These are phyloP conservation scores for Cancer borealis DNA, from an alignment of 2,888 invertebrate species.

Conservation along the genomic window DNA sequence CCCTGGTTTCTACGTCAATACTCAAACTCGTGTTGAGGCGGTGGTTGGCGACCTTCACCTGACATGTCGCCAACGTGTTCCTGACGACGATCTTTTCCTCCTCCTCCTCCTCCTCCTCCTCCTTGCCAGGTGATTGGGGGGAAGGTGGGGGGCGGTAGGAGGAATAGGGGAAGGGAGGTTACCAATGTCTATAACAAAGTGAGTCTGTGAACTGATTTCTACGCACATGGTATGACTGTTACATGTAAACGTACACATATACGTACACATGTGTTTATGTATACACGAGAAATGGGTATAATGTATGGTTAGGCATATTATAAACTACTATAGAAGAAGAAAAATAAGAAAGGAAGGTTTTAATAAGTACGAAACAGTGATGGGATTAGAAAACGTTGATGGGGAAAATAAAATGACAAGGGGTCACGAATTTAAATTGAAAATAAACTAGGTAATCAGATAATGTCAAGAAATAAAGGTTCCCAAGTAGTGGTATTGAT, in stretches of 20 bases:
- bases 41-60: conserved; percentile 14
- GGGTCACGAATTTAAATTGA: no score
- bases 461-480: no score
- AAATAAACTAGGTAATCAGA: no score
- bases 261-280: background rate
- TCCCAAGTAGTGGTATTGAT: no score
- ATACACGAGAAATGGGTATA: background rate
- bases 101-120: background rate
- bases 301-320: background rate
- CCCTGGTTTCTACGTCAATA: conserved; percentile 38
- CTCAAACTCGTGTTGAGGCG: background rate
- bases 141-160: background rate
- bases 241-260: background rate
- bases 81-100: conserved; percentile 2
- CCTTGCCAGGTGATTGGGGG: background rate
- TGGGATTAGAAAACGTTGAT: no score
- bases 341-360: no score
- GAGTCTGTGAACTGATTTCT: background rate
- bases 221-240: background rate
- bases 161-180: background rate
- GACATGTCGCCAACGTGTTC: conserved; percentile 42
- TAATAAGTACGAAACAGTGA: no score
- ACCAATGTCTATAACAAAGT: background rate
- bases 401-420: background rate
- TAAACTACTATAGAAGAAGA: no score